phyloP scores from a whole-genome alignment of 2,888 invertebrate genomes.

The Neuroscelio doddi region DNA sequence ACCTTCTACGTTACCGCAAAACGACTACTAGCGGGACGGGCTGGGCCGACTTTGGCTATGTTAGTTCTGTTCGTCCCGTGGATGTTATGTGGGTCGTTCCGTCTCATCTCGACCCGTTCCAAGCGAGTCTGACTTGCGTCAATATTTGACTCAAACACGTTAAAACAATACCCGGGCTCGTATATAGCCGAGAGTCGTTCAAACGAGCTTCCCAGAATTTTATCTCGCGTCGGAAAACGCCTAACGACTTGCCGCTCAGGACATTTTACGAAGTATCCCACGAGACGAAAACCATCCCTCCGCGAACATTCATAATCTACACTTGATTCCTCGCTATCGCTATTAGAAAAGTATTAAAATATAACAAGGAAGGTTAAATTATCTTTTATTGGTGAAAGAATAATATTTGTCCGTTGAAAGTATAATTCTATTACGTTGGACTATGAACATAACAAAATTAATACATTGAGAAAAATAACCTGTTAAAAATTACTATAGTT shows the following conservation, averaged over 20 bases:
- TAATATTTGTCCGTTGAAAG: too few species aligned
- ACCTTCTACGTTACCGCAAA: constrained; percentile 31
- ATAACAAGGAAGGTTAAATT: too few species aligned
- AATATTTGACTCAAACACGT: constrained; percentile 72
- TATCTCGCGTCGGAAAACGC: constrained; percentile 68
- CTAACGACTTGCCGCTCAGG: constrained; percentile 59
- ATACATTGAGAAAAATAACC: too few species aligned
- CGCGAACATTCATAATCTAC: constrained; percentile 32
- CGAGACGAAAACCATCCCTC: constrained; percentile 29
- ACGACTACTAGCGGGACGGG: constrained; percentile 8
- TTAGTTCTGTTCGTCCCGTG: constrained; percentile 7
- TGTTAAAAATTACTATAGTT: too few species aligned
- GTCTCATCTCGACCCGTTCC: constrained; percentile 56
- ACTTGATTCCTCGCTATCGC: constrained; percentile 18
- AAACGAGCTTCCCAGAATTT: constrained; percentile 69
- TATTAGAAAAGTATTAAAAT: constrained; percentile 4
- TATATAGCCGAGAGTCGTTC: constrained; percentile 61
- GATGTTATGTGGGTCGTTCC: constrained; percentile 67
- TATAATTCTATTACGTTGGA: too few species aligned
- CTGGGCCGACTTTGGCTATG: constrained; percentile 12
- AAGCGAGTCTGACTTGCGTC: constrained; percentile 68
- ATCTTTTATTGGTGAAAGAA: too few species aligned
- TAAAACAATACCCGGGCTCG: constrained; percentile 70
- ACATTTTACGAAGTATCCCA: constrained; percentile 42
- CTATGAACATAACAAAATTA: too few species aligned